Percentiles rank a stretch among this genome's conserved stretches.
Evolutionary conservation across 2,113 vertebrate species (phyloP).

Genomic region (Coptodon bakossiorum): DNA sequence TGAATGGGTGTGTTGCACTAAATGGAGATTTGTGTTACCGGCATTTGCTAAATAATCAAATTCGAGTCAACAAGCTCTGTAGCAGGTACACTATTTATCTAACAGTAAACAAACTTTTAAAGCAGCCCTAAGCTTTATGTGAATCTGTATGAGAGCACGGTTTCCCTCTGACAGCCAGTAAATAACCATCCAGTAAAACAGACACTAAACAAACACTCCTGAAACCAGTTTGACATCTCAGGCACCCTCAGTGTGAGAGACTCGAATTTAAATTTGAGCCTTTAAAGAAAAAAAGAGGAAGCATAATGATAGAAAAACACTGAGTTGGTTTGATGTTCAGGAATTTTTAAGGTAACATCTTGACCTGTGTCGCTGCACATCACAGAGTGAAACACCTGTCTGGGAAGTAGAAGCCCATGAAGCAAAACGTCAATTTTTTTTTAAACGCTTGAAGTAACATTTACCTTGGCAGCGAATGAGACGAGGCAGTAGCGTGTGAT

Average conservation of each 20-base stretch:
- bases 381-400: slow-evolving; percentile 66
- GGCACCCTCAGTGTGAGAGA: slow-evolving; percentile 14
- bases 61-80: neutral
- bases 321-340: slow-evolving; percentile 67
- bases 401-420: slow-evolving; percentile 65
- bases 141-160: neutral
- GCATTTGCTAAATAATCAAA: slow-evolving; percentile 1
- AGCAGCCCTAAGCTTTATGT: neutral
- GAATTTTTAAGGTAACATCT: slow-evolving; percentile 60
- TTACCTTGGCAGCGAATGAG: slow-evolving; percentile 88
- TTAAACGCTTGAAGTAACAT: slow-evolving; percentile 74
- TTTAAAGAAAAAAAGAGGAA: neutral
- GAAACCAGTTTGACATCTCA: slow-evolving; percentile 40
- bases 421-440: slow-evolving; percentile 31
- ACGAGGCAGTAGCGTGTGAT: slow-evolving; percentile 85
- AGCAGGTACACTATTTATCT: neutral
- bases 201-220: slow-evolving; percentile 48
- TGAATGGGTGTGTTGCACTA: neutral
- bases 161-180: slow-evolving; percentile 38
- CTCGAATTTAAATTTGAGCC: slow-evolving; percentile 48
- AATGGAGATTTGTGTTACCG: neutral
- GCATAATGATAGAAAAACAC: slow-evolving; percentile 50
- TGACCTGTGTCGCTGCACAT: slow-evolving; percentile 50
- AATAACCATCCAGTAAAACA: slow-evolving; percentile 47
- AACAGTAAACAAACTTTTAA: slow-evolving; percentile 19